phyloP scores from a whole-genome alignment of 2,113 vertebrate genomes.

The Eolophus roseicapilla region DNA sequence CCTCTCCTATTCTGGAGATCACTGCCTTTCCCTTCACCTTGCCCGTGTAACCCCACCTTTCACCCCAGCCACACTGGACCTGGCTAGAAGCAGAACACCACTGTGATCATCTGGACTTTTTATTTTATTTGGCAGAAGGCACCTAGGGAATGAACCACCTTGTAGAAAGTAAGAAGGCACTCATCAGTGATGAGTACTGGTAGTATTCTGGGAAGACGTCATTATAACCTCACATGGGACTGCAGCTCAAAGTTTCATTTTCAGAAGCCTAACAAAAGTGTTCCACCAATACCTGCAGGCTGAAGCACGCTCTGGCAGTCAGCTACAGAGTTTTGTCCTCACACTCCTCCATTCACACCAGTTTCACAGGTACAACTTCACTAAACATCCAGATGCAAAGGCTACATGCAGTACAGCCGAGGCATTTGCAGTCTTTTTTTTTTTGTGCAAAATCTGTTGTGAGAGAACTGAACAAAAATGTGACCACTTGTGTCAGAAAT shows the following conservation, averaged over 20 bases:
- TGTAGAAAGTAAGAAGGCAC: neutral
- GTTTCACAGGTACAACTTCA: neutral
- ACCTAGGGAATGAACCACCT: neutral
- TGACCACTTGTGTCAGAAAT: neutral
- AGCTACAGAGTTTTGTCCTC: neutral
- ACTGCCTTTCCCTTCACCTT: neutral
- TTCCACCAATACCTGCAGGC: neutral
- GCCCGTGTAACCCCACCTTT: neutral
- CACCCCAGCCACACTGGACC: rapidly evolving
- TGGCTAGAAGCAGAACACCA: neutral
- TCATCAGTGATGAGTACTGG: neutral
- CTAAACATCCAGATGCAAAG: neutral
- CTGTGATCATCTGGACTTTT: neutral
- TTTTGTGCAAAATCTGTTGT: neutral
- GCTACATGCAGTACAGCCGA: neutral
- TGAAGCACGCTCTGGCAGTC: neutral
- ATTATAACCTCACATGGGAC: neutral
- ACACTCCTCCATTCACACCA: neutral
- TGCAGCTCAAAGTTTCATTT: neutral
- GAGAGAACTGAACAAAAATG: neutral
- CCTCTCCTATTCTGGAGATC: neutral
- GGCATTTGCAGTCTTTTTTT: neutral
- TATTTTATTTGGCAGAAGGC: neutral
- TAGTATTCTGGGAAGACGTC: neutral
- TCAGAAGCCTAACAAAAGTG: neutral